phyloP scores from a whole-genome alignment of 2,113 vertebrate species.

The Psettodes erumei region DNA sequence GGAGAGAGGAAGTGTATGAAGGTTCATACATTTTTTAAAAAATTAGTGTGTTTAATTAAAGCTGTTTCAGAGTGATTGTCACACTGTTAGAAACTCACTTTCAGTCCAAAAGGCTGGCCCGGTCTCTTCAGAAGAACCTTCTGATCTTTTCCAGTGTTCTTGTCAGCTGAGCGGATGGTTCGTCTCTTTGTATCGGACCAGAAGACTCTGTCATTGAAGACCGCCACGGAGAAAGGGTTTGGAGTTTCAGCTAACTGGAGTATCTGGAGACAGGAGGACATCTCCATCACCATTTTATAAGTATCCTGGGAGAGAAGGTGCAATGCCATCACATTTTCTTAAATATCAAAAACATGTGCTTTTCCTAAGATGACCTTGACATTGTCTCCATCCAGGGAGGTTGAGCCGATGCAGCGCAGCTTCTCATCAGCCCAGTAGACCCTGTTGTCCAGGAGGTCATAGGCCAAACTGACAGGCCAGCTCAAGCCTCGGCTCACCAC shows the following conservation, averaged over 20 bases:
- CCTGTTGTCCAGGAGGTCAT: constrained; percentile 84
- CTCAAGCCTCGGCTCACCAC: constrained; percentile 84
- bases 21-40: no score
- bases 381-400: constrained; percentile 83
- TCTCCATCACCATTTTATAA: background rate
- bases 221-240: constrained; percentile 86
- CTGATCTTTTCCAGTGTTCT: constrained; percentile 87
- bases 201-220: constrained; percentile 90
- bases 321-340: background rate
- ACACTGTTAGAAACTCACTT: constrained; percentile 76
- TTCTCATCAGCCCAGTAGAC: constrained; percentile 95
- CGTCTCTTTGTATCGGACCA: constrained; percentile 90
- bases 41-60: background rate
- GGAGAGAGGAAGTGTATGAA: background rate
- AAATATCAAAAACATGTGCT: background rate
- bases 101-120: constrained; percentile 88
- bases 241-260: constrained; percentile 85
- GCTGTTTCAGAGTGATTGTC: background rate
- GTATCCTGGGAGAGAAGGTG: background rate
- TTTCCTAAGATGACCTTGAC: constrained; percentile 80
- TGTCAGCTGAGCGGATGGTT: constrained; percentile 86
- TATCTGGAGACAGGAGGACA: constrained; percentile 75
- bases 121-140: constrained; percentile 86
- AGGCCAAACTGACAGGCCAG: constrained; percentile 88
- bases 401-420: constrained; percentile 87